A percentile compares a stretch with the other conserved stretches of the same genome.
Conservation (phyloP, 2,113 vertebrate species). For the Pluvianellus socialis region DNA sequence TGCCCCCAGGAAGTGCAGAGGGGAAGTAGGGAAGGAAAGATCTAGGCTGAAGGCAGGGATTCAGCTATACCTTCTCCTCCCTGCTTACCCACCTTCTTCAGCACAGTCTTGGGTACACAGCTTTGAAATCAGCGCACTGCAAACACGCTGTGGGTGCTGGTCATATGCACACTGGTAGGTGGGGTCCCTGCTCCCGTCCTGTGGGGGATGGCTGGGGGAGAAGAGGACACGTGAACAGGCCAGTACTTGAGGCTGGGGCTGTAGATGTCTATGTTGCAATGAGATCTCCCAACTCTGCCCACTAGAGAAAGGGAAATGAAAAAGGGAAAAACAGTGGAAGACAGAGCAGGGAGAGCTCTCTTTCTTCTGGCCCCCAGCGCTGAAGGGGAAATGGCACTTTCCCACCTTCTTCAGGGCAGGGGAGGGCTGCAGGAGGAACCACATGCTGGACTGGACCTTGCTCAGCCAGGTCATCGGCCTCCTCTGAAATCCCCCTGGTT, state of each 20-base stretch:
- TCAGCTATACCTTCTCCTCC: background rate
- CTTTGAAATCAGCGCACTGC: background rate
- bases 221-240: background rate
- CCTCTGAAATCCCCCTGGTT: background rate
- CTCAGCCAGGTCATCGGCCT: background rate
- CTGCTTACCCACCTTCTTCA: background rate
- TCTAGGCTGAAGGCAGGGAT: background rate
- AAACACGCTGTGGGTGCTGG: background rate
- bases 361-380: background rate
- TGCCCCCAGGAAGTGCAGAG: background rate
- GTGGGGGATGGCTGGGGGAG: background rate
- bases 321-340: background rate
- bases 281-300: background rate
- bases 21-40: background rate
- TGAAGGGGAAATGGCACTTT: background rate
- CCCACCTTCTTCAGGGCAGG: background rate
- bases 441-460: background rate
- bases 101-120: background rate
- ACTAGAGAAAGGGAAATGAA: background rate
- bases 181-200: background rate
- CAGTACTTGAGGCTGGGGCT: background rate
- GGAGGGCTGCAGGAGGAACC: background rate
- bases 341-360: background rate
- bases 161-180: background rate
- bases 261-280: background rate